Evolutionary conservation across 1,140 invertebrate species (phyloP).

Genomic region (Cardiocondyla obscurior): DNA sequence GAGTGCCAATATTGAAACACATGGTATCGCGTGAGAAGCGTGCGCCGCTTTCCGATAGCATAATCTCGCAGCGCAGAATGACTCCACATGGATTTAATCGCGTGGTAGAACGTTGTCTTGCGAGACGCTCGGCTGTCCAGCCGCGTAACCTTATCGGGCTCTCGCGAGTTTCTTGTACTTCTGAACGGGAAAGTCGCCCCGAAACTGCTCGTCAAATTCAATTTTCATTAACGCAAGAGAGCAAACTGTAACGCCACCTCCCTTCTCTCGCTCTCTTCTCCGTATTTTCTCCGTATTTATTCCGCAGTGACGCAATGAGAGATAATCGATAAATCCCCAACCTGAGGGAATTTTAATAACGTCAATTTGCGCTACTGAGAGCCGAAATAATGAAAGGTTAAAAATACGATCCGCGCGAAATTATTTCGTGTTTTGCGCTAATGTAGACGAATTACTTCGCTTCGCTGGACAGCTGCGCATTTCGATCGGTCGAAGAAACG

Average conservation of each 20-base stretch:
- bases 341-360: constrained; percentile 10
- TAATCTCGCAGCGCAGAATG: neutral
- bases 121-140: neutral
- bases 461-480: neutral
- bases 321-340: constrained; percentile 1
- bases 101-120: neutral
- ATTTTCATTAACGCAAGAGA: neutral
- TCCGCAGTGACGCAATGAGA: constrained; percentile 3
- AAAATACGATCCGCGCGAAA: constrained; percentile 7
- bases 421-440: neutral
- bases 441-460: neutral
- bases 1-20: constrained; percentile 8
- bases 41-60: neutral
- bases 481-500: neutral
- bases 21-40: constrained; percentile 35
- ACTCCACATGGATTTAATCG: constrained; percentile 1
- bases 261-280: too few relatives aligned
- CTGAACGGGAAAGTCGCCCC: neutral
- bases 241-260: too few relatives aligned
- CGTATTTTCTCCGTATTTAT: constrained; percentile 1
- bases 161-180: neutral
- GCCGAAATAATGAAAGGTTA: neutral
- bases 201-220: neutral
- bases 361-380: constrained; percentile 11
- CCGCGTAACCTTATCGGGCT: neutral